phyloP scores from a whole-genome alignment of 2,113 vertebrate species.

The Amphiprion ocellaris region DNA sequence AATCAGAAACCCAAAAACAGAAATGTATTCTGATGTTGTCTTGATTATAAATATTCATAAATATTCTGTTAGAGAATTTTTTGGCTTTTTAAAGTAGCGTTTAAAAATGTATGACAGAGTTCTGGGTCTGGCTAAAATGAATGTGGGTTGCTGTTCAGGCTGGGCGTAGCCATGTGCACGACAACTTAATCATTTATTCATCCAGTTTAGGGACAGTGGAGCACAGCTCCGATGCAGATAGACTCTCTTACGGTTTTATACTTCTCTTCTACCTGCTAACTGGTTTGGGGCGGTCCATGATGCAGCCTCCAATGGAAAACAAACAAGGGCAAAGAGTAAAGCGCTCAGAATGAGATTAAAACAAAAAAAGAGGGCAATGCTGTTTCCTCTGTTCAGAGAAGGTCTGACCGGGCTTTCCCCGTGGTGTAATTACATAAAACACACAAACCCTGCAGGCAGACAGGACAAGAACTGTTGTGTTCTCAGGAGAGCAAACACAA shows the following conservation, averaged over 20 bases:
- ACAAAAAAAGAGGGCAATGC: constrained; percentile 1
- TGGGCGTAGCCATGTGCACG: no score
- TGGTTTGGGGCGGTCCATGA: neutral
- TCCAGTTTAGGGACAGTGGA: neutral
- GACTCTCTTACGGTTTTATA: neutral
- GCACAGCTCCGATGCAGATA: neutral
- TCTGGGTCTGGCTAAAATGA: no score
- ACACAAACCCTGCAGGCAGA: constrained; percentile 3
- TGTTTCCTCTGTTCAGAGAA: neutral
- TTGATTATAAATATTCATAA: no score
- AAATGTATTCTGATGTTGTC: no score
- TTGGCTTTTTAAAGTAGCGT: no score
- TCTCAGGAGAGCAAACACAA: constrained; percentile 22
- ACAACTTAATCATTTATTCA: neutral
- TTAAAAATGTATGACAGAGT: neutral
- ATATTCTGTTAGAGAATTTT: no score
- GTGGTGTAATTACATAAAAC: constrained; percentile 39
- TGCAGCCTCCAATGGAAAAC: neutral
- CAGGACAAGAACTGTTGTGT: neutral
- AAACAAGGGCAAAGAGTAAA: neutral
- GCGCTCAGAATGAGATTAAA: constrained; percentile 4
- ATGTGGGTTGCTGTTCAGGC: neutral
- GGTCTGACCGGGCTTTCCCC: constrained; percentile 21
- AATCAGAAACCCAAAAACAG: no score
- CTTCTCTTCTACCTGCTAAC: constrained; percentile 1